These are phyloP conservation scores for Triplophysa yarkandensis DNA, from an alignment of 2,797 vertebrate species.

Conservation along the genomic window DNA sequence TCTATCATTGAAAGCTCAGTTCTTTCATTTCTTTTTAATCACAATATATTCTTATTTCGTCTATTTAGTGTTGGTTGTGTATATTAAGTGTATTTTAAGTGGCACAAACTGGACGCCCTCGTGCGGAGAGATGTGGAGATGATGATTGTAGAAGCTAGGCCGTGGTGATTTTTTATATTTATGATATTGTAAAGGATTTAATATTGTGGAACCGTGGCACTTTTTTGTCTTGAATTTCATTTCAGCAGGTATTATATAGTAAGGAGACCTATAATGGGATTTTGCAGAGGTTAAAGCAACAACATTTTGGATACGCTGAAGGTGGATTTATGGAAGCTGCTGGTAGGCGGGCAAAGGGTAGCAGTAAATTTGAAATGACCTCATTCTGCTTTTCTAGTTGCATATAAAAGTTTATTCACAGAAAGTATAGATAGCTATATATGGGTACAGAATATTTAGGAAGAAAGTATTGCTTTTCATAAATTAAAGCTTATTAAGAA, in stretches of 20 bases:
- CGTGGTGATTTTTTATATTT: background rate
- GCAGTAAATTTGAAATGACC: background rate
- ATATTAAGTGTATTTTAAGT: too few species aligned
- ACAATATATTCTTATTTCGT: background rate
- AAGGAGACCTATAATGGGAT: conserved; percentile 4
- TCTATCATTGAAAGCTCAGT: background rate
- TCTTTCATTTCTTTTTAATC: background rate
- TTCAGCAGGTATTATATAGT: background rate
- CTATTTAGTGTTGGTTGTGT: background rate
- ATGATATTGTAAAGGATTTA: background rate
- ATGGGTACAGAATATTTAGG: background rate
- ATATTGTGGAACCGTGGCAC: background rate
- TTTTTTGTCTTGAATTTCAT: background rate
- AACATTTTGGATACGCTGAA: background rate
- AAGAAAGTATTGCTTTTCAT: background rate
- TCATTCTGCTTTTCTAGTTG: background rate
- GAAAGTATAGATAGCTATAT: background rate
- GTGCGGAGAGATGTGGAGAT: background rate
- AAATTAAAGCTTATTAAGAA: conserved; percentile 2
- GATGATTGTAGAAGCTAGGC: background rate
- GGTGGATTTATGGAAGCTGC: conserved; percentile 10
- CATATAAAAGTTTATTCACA: background rate
- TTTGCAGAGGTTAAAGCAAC: conserved; percentile 20
- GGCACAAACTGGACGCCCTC: background rate
- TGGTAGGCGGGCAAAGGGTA: background rate